phyloP scores from a whole-genome alignment of 2,113 vertebrate species.

The Rhinoderma darwinii region DNA sequence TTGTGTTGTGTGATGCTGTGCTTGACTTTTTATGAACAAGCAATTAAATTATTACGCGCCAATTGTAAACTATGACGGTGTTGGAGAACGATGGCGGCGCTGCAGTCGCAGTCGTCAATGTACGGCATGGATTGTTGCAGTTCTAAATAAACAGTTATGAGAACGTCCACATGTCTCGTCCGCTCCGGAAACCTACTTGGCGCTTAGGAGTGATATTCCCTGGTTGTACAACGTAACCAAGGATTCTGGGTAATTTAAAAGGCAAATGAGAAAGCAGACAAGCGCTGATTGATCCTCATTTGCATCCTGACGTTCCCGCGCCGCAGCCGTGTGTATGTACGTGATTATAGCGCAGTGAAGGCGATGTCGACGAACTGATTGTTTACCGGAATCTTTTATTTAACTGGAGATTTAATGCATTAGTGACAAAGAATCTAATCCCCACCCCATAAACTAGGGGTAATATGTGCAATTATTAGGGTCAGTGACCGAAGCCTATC shows the following conservation, averaged over 20 bases:
- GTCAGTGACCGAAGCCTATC: not conserved
- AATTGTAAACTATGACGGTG: no score
- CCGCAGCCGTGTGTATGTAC: not conserved
- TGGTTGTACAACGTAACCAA: not conserved
- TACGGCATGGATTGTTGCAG: not conserved
- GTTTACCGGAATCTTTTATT: not conserved
- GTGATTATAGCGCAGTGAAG: not conserved
- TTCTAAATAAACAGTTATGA: not conserved
- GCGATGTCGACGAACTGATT: not conserved
- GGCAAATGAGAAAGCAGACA: slow-evolving; percentile 22
- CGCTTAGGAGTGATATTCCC: not conserved
- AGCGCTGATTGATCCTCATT: slow-evolving; percentile 13
- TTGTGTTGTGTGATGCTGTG: no score
- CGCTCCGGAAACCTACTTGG: not conserved
- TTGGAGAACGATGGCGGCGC: no score
- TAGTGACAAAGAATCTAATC: not conserved
- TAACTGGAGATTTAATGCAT: not conserved
- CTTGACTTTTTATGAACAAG: no score
- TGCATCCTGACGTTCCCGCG: not conserved
- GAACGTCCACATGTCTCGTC: slow-evolving; percentile 15
- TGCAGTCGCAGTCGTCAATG: no score
- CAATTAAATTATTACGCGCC: no score
- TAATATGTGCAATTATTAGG: not conserved
- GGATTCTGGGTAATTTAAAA: slow-evolving; percentile 43
- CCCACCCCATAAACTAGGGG: not conserved